Conservation (phyloP, 2,888 invertebrate genomes). For the Escarpia spicata region DNA sequence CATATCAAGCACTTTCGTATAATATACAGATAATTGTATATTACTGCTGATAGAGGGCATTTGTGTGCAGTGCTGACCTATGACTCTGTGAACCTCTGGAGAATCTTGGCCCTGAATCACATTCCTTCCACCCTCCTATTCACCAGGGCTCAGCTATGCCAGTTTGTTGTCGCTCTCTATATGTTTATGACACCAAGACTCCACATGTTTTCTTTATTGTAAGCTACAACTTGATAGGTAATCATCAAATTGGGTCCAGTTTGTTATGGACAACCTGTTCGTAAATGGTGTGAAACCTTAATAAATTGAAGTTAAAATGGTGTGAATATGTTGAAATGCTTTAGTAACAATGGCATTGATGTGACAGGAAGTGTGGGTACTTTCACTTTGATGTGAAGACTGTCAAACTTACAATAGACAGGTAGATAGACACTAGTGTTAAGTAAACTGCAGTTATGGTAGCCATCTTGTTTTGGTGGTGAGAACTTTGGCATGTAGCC, state of each 20-base stretch:
- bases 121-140: not conserved
- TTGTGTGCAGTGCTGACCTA: not conserved
- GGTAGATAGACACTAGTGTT: not conserved
- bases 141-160: not conserved
- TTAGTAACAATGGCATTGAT: not conserved
- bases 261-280: not conserved
- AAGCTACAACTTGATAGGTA: not conserved
- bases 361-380: not conserved
- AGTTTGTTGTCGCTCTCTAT: not conserved
- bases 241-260: not conserved
- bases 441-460: not conserved
- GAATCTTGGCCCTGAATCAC: slow-evolving; percentile 5
- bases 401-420: not conserved
- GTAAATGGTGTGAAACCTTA: no score
- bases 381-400: not conserved
- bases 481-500: not conserved
- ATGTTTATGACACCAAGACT: not conserved
- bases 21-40: not conserved
- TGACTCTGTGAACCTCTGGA: not conserved
- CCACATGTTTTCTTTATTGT: not conserved
- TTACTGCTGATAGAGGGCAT: not conserved
- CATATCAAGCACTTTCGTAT: not conserved
- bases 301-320: not conserved
- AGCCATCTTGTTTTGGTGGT: not conserved
- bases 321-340: not conserved